A percentile compares a stretch with the other conserved stretches of the same genome.
These are phyloP conservation scores for Loris lydekkerianus DNA, from an alignment of 2,797 vertebrate genomes.

Conservation along the genomic window DNA sequence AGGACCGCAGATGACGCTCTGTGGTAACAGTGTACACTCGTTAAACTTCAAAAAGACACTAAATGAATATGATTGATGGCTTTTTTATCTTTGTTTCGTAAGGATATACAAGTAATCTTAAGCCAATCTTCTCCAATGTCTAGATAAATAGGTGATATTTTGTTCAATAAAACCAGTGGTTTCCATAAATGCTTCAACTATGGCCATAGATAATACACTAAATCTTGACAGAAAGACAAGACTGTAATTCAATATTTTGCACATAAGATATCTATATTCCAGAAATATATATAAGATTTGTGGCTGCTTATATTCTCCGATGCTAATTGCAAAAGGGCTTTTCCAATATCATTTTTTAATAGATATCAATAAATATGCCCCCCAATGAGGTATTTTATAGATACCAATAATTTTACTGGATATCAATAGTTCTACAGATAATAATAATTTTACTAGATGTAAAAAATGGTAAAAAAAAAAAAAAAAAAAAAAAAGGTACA, in stretches of 20 bases:
- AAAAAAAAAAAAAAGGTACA: not conserved
- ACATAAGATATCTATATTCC: constrained; percentile 6
- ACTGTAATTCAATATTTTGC: not conserved
- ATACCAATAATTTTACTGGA: not conserved
- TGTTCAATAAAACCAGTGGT: constrained; percentile 24
- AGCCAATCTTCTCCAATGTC: not conserved
- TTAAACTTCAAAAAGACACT: not conserved
- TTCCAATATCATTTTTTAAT: constrained; percentile 12
- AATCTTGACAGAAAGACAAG: constrained; percentile 33
- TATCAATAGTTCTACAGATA: not conserved
- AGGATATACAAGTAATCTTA: constrained; percentile 4
- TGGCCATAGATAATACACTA: not conserved
- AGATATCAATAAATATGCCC: not conserved
- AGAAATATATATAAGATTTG: constrained; percentile 39
- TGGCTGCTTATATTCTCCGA: constrained; percentile 4
- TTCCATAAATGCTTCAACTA: constrained; percentile 25
- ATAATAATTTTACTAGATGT: not conserved
- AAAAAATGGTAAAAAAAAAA: not conserved
- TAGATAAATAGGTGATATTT: not conserved
- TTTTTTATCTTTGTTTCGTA: constrained; percentile 20
- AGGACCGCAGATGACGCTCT: not conserved
- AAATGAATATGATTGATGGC: not conserved
- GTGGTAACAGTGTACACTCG: not conserved
- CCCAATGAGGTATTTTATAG: too few species aligned
- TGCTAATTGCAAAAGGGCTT: not conserved